phyloP scores from a whole-genome alignment of 2,888 invertebrate genomes.

The Hypena proboscidalis region DNA sequence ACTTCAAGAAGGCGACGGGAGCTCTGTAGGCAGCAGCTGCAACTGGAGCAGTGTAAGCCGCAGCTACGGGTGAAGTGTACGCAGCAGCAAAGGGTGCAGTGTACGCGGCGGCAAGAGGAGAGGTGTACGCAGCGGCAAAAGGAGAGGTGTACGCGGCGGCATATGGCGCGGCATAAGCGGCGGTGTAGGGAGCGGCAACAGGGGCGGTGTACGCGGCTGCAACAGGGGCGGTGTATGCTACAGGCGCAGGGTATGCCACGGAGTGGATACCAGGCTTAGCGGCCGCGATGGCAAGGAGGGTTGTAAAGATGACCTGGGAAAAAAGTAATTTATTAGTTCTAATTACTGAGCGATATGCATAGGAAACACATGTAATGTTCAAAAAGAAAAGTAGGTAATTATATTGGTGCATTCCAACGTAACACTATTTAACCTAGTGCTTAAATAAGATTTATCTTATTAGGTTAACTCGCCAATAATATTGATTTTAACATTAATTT shows the following conservation, averaged over 20 bases:
- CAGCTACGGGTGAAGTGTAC: conserved; percentile 37
- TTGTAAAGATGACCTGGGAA: conserved; percentile 68
- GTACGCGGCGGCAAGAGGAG: conserved; percentile 65
- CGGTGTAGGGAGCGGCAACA: conserved; percentile 53
- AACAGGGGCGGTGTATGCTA: conserved; percentile 49
- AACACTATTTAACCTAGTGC: no score
- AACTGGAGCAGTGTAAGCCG: conserved; percentile 45
- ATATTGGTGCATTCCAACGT: no score
- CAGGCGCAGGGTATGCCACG: conserved; percentile 51
- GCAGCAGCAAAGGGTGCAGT: conserved; percentile 42
- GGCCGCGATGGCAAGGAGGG: conserved; percentile 66
- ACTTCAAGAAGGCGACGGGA: conserved; percentile 47
- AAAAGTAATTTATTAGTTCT: conserved; percentile 4
- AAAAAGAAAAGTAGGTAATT: no score
- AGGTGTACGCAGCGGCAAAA: conserved; percentile 59
- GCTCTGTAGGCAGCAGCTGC: conserved; percentile 47
- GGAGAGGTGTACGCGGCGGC: conserved; percentile 59
- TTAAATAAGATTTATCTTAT: not conserved
- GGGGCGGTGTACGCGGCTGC: conserved; percentile 58
- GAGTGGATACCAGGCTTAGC: conserved; percentile 76
- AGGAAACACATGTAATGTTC: no score
- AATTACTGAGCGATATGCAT: not conserved
- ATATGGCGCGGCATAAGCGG: conserved; percentile 50
- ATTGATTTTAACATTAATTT: no score
- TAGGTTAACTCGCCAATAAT: no score